Conservation (phyloP, 2,797 vertebrate genomes). For the Cottoperca gobio region DNA sequence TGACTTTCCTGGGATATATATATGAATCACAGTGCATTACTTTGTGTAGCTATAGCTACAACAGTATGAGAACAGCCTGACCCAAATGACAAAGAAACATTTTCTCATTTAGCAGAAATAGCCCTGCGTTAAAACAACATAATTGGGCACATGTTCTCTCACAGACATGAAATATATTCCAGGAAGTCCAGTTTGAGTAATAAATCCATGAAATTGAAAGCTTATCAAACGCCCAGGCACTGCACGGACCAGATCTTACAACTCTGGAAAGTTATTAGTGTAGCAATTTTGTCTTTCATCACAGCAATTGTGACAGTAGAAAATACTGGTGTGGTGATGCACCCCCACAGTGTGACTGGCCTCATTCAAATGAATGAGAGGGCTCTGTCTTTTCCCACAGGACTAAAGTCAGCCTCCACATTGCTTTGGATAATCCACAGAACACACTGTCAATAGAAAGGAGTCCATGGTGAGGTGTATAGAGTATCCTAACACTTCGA, state of each 20-base stretch:
- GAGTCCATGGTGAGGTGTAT: too few relatives aligned
- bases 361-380: background rate
- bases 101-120: background rate
- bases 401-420: background rate
- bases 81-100: background rate
- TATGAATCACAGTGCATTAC: too few relatives aligned
- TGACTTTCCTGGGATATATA: too few relatives aligned
- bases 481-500: background rate
- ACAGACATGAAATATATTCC: background rate
- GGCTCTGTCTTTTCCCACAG: background rate
- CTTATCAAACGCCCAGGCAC: too few relatives aligned
- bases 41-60: too few relatives aligned
- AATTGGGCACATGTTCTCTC: background rate
- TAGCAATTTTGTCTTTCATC: too few relatives aligned
- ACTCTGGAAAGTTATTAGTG: background rate
- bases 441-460: background rate
- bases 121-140: background rate
- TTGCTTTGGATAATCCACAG: background rate
- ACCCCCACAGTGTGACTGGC: too few relatives aligned
- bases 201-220: too few relatives aligned
- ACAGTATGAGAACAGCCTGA: too few relatives aligned
- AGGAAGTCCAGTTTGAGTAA: too few relatives aligned
- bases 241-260: too few relatives aligned
- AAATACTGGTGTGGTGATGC: background rate
- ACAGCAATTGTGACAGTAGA: background rate